Evolutionary conservation across 2,888 invertebrate species (phyloP), one percentile per base, ranked within the genome.

Genomic region (Epistrophella euchroma): DNA sequence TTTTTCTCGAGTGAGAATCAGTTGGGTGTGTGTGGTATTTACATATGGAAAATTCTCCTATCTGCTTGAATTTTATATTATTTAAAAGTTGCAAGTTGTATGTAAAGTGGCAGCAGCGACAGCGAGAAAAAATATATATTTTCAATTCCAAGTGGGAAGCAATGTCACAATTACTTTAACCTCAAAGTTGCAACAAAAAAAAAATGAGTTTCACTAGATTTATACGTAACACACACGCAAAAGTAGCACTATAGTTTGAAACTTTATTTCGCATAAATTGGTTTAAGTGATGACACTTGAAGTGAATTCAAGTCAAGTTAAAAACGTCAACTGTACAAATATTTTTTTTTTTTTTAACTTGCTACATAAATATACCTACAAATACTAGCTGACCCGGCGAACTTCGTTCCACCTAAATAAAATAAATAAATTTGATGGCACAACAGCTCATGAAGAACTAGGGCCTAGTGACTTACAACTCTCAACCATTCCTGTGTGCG

Each of bases 201-300:
- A 55, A 22, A 40, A 43, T 19, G 13, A 22, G 4, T 50, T 37
- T 71, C 64, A 58, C n/a, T 17, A 37, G 35, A 77, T 76, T 77
- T 52, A 52, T 58, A 60, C 50, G 72, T 66, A 45, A 68, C 77
- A 72, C 72, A 37, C 81, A 77, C 50, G 58, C 43, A 47, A 70
- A 25, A 32, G 66, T 25, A 50, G 70, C 64, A 32, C 62, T 72
- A 37, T 55, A 62, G 40, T n/a, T 75, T 62, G 15, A 47, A 76
- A 72, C 64, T 76, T 71, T 64, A 47, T 71, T 66, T 40, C 56
- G 56, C 66, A 81, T 76, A 81, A 76, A 81, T 81, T 81, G 72
- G n/a, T 50, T 35, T 17, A 22, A 76, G 81, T 76, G 76, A 64
- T 81, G 76, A 72, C 76, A 81, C 70, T 81, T 81, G 7, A 47